Evolutionary conservation across 92 coral and sea anemone species (phyloP), one percentile per base, ranked within the genome.

Genomic region (Porites cylindrica): DNA sequence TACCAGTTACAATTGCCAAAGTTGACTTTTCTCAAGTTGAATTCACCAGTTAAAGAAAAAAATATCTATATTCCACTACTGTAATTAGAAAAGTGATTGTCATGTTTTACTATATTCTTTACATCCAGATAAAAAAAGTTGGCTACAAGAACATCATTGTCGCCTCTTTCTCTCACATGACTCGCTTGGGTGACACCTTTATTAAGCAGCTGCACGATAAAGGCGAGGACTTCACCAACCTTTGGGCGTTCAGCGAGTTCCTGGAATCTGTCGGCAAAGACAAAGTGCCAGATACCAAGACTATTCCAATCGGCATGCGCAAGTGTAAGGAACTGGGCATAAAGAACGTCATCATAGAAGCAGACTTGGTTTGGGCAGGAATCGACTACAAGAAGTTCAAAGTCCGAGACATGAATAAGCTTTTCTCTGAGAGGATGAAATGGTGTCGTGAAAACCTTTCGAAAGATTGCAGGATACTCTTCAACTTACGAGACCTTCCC

Each of bases 111-210:
- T 38, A 38, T 38, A 38, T 38, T 38, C 47, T 38, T 38, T 38
- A 38, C 47, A 38, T 38, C 47, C 47, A 38, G 47, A 38, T 38
- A 38, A 38, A 90, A 60, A 82, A 84, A 59, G 88, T 91, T 74
- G 93, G 93, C 58, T 87, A 87, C 89, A 59, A 87, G 72, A 81
- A 94, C 91, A 92, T 94, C 26, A 94, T 94, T 59, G 95, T 92
- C 21, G 95, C 93, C 10, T 92, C 98, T 7, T 94, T 94, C 82
- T 92, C 98, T 52, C 93, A 94, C 90, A 94, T 94, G 98, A 94
- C 95, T 56, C 95, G 95, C 38, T 51, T 94, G 70, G 98, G 95
- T 1, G 98, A 94, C 81, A 93, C 90, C 9, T 95, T 95, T 83
- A 68, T 71, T 71, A 78, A 32, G 2, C 92, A 91, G 72, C 84